Evolutionary conservation across 2,888 invertebrate species (phyloP), one percentile per base, ranked within the genome.

Genomic region (Cheiracanthium punctorium): DNA sequence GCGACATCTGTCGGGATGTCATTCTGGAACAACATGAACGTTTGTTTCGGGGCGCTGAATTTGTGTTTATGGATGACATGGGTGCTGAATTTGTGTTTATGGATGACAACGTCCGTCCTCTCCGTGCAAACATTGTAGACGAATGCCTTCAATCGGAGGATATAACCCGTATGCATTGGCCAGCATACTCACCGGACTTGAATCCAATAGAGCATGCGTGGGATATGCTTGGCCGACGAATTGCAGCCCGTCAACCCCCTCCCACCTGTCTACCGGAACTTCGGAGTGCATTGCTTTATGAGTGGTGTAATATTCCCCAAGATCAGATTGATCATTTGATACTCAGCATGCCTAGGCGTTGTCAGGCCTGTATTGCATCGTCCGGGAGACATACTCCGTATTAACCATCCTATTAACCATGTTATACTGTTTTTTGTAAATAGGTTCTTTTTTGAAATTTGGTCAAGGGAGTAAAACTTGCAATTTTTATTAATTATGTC

Each of bases 51-150:
- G 32, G 52, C 30, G 73, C 52, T 17, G 30, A 73, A 58, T 73
- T 73, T 48, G n/a, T 58, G 17, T 73, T 52, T 73, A 73, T 73
- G 52, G 32, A 73, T 73, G 52, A 52, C 48, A 52, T 48, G 52
- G 52, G 52, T 0, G 0, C 58, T 17, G 30, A 73, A 58, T 73
- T 73, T 48, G n/a, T 58, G 17, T 73, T 52, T 73, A 73, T 73
- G 52, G 32, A 73, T 73, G 52, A 52, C 52, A 73, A 58, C 20
- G 52, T 12, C 30, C 73, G 1, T 2, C 32, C 32, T 73, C n/a
- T 14, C 52, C 58, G 58, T n/a, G 48, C 14, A 73, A 32, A 30
- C 32, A 52, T 52, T 32, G 58, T 52, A n/a, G 7, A 73, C 30
- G 48, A 73, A 48, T 52, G 58, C 58, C 32, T 52, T 29, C 32